Conservation (phyloP, 2,888 invertebrate genomes). For the Rhagonycha lutea region DNA sequence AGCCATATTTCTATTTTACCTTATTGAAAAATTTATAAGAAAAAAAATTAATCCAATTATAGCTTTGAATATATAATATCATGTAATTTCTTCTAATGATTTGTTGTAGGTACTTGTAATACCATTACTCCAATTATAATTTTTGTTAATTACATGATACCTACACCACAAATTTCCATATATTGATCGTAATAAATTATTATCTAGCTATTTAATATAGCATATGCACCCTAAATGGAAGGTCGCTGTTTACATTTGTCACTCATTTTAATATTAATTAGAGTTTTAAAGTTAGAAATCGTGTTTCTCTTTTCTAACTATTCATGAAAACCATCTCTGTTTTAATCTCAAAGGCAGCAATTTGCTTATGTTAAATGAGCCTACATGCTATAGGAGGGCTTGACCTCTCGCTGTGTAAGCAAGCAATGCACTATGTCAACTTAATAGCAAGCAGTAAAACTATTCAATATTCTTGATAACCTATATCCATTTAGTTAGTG, state of each 20-base stretch:
- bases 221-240: neutral
- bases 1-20: neutral
- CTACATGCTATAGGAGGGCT: constrained; percentile 42
- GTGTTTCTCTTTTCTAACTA: constrained; percentile 35
- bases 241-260: neutral
- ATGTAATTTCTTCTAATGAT: neutral
- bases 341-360: constrained; percentile 36
- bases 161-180: neutral
- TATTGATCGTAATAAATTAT: neutral
- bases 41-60: neutral
- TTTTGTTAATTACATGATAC: neutral
- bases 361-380: constrained; percentile 41
- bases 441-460: constrained; percentile 27
- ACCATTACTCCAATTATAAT: neutral
- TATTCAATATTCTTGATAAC: constrained; percentile 33
- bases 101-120: neutral
- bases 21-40: too few relatives aligned
- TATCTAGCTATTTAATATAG: neutral
- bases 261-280: constrained; percentile 29
- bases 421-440: constrained; percentile 28
- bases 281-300: constrained; percentile 31
- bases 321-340: constrained; percentile 31
- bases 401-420: constrained; percentile 35
- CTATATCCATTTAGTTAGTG: neutral
- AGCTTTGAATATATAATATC: neutral